Evolutionary conservation across 2,797 vertebrate genomes (phyloP).

Genomic region (Arrhamphus sclerolepis): DNA sequence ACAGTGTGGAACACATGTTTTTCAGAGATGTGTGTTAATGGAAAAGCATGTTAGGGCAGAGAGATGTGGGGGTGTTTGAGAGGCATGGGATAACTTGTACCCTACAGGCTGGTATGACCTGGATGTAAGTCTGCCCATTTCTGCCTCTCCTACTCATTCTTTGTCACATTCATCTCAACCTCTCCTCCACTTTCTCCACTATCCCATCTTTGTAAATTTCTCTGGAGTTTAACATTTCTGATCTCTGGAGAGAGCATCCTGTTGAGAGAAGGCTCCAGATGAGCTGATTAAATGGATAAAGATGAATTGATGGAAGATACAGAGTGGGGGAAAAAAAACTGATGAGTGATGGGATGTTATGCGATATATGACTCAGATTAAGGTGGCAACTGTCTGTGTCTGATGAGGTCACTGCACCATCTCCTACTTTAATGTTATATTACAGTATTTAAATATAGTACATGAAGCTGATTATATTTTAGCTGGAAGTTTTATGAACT

Average conservation of each 20-base stretch:
- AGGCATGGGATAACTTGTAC: constrained; percentile 53
- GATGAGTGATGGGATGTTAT: constrained; percentile 14
- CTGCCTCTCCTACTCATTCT: constrained; percentile 22
- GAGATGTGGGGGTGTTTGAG: constrained; percentile 45
- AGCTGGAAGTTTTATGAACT: constrained; percentile 60
- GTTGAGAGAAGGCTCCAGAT: constrained; percentile 51
- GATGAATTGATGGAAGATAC: constrained; percentile 40
- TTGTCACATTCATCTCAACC: constrained; percentile 37
- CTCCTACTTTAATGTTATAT: constrained; percentile 27
- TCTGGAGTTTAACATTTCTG: constrained; percentile 58
- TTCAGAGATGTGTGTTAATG: constrained; percentile 65
- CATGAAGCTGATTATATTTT: constrained; percentile 47
- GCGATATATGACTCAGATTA: constrained; percentile 25
- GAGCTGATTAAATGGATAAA: constrained; percentile 61
- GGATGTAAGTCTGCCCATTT: constrained; percentile 54
- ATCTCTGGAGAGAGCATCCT: constrained; percentile 62
- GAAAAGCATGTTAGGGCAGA: constrained; percentile 57
- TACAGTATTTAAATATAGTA: constrained; percentile 35
- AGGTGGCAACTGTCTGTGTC: constrained; percentile 3
- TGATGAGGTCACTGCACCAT: constrained; percentile 37
- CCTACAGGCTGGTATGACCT: constrained; percentile 65
- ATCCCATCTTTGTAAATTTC: constrained; percentile 66
- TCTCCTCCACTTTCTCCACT: constrained; percentile 27
- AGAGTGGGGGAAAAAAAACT: too few relatives aligned
- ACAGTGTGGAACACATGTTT: constrained; percentile 73